Conservation (phyloP, 2,113 vertebrate genomes). For the Colaptes auratus region DNA sequence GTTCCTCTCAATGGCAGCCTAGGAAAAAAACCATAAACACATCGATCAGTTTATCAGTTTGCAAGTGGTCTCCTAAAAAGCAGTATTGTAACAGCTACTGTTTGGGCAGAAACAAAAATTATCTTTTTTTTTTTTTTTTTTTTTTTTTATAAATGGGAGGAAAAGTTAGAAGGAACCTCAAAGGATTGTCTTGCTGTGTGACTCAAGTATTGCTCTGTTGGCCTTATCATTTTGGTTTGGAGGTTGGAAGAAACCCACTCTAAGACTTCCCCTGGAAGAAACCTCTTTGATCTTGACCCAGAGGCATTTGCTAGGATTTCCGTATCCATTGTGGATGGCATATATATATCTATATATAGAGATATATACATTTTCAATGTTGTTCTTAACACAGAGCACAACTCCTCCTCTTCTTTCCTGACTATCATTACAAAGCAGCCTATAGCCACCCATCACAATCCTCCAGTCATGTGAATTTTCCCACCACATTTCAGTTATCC, state of each 20-base stretch:
- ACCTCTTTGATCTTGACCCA: not conserved
- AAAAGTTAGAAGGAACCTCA: not conserved
- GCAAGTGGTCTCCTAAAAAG: not conserved
- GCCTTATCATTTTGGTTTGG: not conserved
- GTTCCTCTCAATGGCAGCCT: not conserved
- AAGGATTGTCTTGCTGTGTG: not conserved
- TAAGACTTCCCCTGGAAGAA: not conserved
- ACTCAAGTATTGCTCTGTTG: not conserved
- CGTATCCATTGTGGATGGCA: too few relatives aligned
- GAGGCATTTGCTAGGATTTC: not conserved
- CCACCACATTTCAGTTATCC: not conserved
- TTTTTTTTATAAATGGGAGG: not conserved
- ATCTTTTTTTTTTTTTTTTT: not conserved
- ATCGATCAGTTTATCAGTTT: not conserved
- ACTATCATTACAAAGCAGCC: not conserved
- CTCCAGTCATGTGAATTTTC: not conserved
- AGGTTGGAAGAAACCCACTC: too few relatives aligned
- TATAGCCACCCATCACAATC: not conserved
- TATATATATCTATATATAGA: not conserved
- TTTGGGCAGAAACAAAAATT: not conserved
- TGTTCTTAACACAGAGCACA: not conserved
- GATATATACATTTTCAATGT: not conserved
- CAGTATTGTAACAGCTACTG: not conserved
- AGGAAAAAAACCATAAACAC: not conserved
- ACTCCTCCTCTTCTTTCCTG: not conserved